Base-by-base conservation (phyloP, 2,797 vertebrate genomes). In the Halcyon badia region DNA sequence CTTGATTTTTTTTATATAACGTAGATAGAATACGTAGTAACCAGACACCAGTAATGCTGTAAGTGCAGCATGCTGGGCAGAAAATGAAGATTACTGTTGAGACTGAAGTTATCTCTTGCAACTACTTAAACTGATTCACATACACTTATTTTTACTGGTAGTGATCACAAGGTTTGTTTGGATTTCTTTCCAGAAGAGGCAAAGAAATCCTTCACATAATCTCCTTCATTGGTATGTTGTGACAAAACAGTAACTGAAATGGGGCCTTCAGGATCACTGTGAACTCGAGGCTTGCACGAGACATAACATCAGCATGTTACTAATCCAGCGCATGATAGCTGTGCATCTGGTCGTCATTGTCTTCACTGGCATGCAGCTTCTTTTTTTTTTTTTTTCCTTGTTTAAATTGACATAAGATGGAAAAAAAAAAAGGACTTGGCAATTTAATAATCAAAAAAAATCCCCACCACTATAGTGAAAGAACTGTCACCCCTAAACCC, bases 251-350 rank as follows among this genome's bases (percentile, higher is more conserved):
- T 30, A 84, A 10, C 28, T 1, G 11, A 39, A 70, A 22, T 46
- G 37, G 65, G 58, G 17, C 54, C 24, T 64, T 58, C 3, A 6
- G 48, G 48, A 6, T 35, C n/a, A 4, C n/a, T 57, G 39, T 48
- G 77, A 73, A 25, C 70, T 91, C 4, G 1, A 42, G 81, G 35
- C 12, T 66, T 56, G 41, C 48, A 14, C 13, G 33, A 80, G 56
- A 33, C 41, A 6, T n/a, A 30, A 5, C 31, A 3, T 0, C 61
- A 33, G 26, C 8, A 0, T 31, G 46, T 75, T 44, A 4, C 5
- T 81, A 49, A 66, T 28, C 15, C 57, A 31, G 3, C 66, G 24
- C 3, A 1, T 57, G 31, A 41, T 35, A 28, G 18, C n/a, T 73
- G 35, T 49, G 39, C 11, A 7, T 64, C 58, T 93, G 42, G n/a